Conservation (phyloP, 2,797 vertebrate species). For the Myiothlypis coronata region DNA sequence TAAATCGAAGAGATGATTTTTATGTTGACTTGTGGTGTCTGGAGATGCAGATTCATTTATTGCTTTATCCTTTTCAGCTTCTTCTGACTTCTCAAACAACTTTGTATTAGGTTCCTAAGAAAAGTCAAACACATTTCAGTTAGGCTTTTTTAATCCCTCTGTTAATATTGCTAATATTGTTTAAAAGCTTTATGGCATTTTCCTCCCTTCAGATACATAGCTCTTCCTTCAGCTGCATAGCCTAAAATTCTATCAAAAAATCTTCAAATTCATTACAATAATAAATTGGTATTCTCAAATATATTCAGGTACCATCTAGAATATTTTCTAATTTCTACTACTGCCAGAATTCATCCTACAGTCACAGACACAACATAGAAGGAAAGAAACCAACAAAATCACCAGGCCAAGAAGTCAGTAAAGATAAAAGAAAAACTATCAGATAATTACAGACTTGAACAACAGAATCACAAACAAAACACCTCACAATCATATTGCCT, state of each 20-base stretch:
- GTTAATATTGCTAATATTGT: not conserved
- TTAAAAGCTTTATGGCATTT: not conserved
- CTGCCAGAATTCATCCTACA: not conserved
- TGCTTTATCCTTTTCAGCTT: constrained; percentile 80
- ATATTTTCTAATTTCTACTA: not conserved
- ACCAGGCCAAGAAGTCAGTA: not conserved
- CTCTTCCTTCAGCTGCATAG: not conserved
- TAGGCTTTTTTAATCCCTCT: not conserved
- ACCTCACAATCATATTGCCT: not conserved
- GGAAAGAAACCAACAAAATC: not conserved
- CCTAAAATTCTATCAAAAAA: not conserved
- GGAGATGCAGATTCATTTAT: constrained; percentile 73
- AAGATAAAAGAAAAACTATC: not conserved
- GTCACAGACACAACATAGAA: not conserved
- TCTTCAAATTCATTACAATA: not conserved
- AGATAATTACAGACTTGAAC: not conserved
- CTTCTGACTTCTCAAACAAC: constrained; percentile 78
- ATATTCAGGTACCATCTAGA: not conserved
- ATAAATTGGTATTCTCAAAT: not conserved
- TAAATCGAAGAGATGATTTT: constrained; percentile 96
- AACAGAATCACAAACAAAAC: not conserved
- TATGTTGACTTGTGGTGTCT: constrained; percentile 93
- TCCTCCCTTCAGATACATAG: not conserved
- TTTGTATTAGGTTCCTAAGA: constrained; percentile 78
- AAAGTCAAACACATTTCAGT: not conserved